Base-by-base conservation (phyloP, 2,888 invertebrate genomes). In the Eulithis testata region DNA sequence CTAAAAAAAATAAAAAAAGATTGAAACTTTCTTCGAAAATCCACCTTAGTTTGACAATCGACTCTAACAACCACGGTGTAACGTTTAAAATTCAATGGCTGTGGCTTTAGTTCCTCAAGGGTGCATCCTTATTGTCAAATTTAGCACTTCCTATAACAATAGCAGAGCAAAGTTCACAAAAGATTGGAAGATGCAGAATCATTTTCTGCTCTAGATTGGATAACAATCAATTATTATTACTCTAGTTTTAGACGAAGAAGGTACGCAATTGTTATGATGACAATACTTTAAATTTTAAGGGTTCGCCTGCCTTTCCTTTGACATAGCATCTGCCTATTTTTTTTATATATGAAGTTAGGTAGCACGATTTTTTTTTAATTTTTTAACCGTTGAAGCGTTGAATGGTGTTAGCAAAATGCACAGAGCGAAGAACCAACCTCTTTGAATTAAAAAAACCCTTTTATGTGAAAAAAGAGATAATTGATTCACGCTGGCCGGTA, bases 101-200 rank as follows among this genome's bases (percentile, higher is more conserved):
- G 11, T 2, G 21, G 7, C 9, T 62, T 47, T 11, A 49, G 63
- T 66, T 76, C 73, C 59, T 63, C 69, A 65, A 80, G 81, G 73
- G 78, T 72, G 79, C 81, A 82, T 82, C 78, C 60, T 64, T 66
- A 76, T 77, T 82, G 80, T 84, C 73, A 66, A 75, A 76, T 84
- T 89, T 89, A 82, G 90, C 90, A 88, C 89, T 90, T 91, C 90
- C 90, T 87, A 76, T 82, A 80, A 85, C 80, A 83, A 88, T 83
- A 76, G 80, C 51, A 5, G 31, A 53, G 70, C 71, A 66, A 63
- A 63, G 79, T 71, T 76, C 80, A 89, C 87, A 88, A 78, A 70
- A 69, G 73, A 75, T 73, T 65, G 63, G 60, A 65, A 66, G 72
- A 65, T 66, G 63, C 63, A 66, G 69, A 73, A 69, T 70, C 61